Conservation (phyloP, 2,888 invertebrate species). For the Lasius fuliginosus region DNA sequence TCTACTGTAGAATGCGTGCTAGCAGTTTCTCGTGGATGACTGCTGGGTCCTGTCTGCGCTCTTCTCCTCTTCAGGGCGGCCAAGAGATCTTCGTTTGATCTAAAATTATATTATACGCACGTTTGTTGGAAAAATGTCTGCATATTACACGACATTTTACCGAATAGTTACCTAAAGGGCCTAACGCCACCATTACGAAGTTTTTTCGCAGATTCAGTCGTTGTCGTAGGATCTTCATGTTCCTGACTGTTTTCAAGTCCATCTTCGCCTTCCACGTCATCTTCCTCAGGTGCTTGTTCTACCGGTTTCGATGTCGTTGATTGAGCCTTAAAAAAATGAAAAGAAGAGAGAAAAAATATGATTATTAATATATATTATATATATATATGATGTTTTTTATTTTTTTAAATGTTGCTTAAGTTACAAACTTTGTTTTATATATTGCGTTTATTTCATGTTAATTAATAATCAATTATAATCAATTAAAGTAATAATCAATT, state of each 20-base stretch:
- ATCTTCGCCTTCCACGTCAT: slow-evolving; percentile 86
- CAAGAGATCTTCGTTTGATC: slow-evolving; percentile 92
- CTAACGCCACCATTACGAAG: slow-evolving; percentile 89
- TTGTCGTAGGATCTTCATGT: slow-evolving; percentile 88
- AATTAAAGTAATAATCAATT: too few species aligned
- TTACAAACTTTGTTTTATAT: not conserved
- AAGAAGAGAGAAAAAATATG: not conserved
- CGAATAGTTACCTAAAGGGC: slow-evolving; percentile 88
- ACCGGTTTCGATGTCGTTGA: slow-evolving; percentile 80
- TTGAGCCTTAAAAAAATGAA: slow-evolving; percentile 70
- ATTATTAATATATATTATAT: too few species aligned
- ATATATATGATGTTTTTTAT: not conserved
- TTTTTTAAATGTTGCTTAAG: not conserved
- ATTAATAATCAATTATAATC: too few species aligned
- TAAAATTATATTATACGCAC: slow-evolving; percentile 51
- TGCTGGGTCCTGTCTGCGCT: slow-evolving; percentile 90
- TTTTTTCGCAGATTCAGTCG: slow-evolving; percentile 91
- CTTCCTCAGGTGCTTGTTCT: slow-evolving; percentile 80
- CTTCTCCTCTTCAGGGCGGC: slow-evolving; percentile 91
- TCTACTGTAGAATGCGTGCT: slow-evolving; percentile 74
- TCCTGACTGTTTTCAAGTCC: slow-evolving; percentile 88
- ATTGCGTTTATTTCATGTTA: not conserved
- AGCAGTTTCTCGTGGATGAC: slow-evolving; percentile 75
- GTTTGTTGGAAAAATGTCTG: not conserved
- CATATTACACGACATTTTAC: not conserved